Conservation (phyloP, 2,888 invertebrate genomes). For the Diaprepes abbreviatus region DNA sequence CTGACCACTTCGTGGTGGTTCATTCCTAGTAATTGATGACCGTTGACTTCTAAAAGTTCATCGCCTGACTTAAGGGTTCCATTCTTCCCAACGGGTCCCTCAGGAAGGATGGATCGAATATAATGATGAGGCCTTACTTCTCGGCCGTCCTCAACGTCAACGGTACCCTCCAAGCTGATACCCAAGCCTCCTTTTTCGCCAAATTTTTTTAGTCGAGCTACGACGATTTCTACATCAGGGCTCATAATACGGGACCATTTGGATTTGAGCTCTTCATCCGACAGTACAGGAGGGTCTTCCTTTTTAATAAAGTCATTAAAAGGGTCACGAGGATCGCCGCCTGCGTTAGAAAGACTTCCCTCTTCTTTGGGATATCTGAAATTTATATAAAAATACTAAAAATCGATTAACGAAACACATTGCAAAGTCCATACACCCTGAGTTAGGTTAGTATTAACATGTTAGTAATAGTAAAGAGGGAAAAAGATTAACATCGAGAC, state of each 20-base stretch:
- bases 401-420: slow-evolving; percentile 44
- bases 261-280: slow-evolving; percentile 83
- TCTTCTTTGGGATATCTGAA: slow-evolving; percentile 66
- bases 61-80: slow-evolving; percentile 92
- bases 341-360: slow-evolving; percentile 60
- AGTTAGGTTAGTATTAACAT: slow-evolving; percentile 56
- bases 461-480: slow-evolving; percentile 53
- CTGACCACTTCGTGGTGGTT: slow-evolving; percentile 96
- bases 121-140: slow-evolving; percentile 99
- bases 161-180: slow-evolving; percentile 97
- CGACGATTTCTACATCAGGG: slow-evolving; percentile 80
- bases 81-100: slow-evolving; percentile 97
- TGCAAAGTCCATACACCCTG: slow-evolving; percentile 57
- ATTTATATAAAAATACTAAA: slow-evolving; percentile 62
- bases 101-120: slow-evolving; percentile 96
- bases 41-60: slow-evolving; percentile 95
- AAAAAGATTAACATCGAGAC: slow-evolving; percentile 55
- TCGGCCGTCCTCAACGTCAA: slow-evolving; percentile 96
- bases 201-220: slow-evolving; percentile 87
- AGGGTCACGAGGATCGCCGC: slow-evolving; percentile 60
- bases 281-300: slow-evolving; percentile 59
- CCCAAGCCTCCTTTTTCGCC: slow-evolving; percentile 94
- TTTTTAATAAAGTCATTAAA: slow-evolving; percentile 60
- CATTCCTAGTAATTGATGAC: slow-evolving; percentile 88
- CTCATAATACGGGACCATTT: slow-evolving; percentile 90